phyloP scores from a whole-genome alignment of 2,113 vertebrate species.

The Clarias gariepinus region DNA sequence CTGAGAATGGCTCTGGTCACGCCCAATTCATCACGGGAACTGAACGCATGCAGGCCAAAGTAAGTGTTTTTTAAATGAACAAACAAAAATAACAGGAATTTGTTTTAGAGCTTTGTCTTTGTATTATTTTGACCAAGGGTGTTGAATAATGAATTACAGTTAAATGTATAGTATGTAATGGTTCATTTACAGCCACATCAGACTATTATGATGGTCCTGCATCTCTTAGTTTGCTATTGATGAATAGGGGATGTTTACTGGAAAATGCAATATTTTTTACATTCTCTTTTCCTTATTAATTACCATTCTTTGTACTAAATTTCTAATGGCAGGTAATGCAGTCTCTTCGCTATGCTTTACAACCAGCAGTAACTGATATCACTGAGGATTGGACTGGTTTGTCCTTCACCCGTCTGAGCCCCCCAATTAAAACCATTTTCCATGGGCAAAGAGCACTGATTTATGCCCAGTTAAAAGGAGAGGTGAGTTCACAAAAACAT shows the following conservation, averaged over 20 bases:
- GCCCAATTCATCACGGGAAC: slow-evolving; percentile 79
- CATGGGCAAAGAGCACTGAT: slow-evolving; percentile 69
- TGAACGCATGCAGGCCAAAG: slow-evolving; percentile 82
- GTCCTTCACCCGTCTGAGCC: slow-evolving; percentile 63
- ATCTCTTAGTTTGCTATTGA: background rate
- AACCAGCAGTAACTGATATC: slow-evolving; percentile 65
- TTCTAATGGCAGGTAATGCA: slow-evolving; percentile 45
- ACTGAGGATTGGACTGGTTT: slow-evolving; percentile 65
- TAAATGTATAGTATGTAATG: background rate
- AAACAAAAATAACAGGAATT: background rate
- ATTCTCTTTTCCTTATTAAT: background rate
- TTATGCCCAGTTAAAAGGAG: slow-evolving; percentile 68
- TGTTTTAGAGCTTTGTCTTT: background rate
- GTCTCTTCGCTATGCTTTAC: slow-evolving; percentile 67
- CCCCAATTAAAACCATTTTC: slow-evolving; percentile 64
- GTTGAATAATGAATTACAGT: background rate
- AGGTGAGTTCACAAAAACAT: slow-evolving; percentile 55
- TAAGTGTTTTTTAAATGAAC: slow-evolving; percentile 52
- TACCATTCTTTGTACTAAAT: background rate
- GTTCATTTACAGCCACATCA: background rate
- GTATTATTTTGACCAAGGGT: too few relatives aligned
- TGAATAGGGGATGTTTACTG: background rate
- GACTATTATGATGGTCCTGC: background rate
- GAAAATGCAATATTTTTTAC: background rate
- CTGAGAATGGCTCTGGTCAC: slow-evolving; percentile 71